Base-by-base conservation (phyloP, 1,140 invertebrate species). In the Leucophenga varia region DNA sequence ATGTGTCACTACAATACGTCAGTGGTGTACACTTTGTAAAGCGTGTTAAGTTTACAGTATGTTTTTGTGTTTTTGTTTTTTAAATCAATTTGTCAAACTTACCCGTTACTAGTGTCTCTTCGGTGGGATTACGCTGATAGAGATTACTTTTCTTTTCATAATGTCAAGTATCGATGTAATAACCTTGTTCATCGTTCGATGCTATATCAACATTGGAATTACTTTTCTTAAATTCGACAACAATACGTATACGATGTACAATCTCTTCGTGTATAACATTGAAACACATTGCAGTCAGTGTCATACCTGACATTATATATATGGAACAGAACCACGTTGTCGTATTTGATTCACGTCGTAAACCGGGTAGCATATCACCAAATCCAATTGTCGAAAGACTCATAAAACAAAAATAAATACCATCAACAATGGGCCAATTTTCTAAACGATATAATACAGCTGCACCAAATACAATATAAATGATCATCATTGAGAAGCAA, bases 231-330 rank as follows among this genome's bases (percentile, higher is more conserved):
- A 69, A 69, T 52, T 81, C 79, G 20, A 74, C 72, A 19, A 81
- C 79, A 57, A 88, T 86, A 55, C 82, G 83, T n/a, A 89, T 76
- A 46, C 86, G 82, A 75, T 90, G 87, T 10, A 90, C 84, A 38
- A 90, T 88, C 74, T 97, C 93, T 69, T 97, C 93, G 76, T 98
- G 94, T 43, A 98, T 87, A 22, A 98, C 87, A 73, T 96, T 96
- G 78, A 97, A 97, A 59, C 93, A 97, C 93, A 97, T 97, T 20
- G 94, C 93, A n/a, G 95, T 93, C 25, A 98, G 77, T 1, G 95
- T 92, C 81, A 98, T 88, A 2, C 95, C 96, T 20, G 92, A 88
- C 76, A 98, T 88, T 47, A 98, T 90, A 76, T 98, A 98, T 53
- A 96, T 83, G 32, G 94, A 94, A 76, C 92, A 95, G 74, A 93